Base-by-base conservation (phyloP, 1,140 invertebrate species). In the Battus philenor region DNA sequence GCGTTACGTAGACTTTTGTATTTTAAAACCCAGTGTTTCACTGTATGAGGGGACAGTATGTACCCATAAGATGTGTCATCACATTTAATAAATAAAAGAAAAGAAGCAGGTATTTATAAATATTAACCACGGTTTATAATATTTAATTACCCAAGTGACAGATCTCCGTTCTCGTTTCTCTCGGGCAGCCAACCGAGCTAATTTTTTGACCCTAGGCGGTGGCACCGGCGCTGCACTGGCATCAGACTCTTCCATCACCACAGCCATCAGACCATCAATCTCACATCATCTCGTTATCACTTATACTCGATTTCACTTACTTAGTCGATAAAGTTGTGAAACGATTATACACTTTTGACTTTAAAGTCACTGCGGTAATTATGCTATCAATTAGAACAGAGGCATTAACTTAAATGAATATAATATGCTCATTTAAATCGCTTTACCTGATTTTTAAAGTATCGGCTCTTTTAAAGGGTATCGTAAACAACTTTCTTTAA, bases 131-230 rank as follows among this genome's bases (percentile, higher is more conserved):
- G n/a, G n/a, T n/a, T n/a, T n/a, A n/a, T n/a, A n/a, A n/a, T n/a
- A n/a, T n/a, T n/a, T 41, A 32, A 38, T 45, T 81, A 84, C 77
- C 78, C 78, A 84, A 52, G 68, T 71, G 12, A 86, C 81, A 33
- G 66, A 64, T 60, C 74, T 72, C 30, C 65, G 62, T 20, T 71
- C 68, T 22, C 57, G 69, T 31, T 73, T 69, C 43, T 73, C 73
- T 15, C 50, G 48, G 4, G 69, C 73, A 9, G 71, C 68, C 9
- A 75, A 47, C 9, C 76, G 68, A 3, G 81, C 83, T 10, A 86
- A 57, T 47, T 81, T 84, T 64, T 86, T 87, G 39, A 70, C 56
- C 36, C 86, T 60, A 20, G 84, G 86, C 20, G 86, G 86, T 17
- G 86, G 76, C 36, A 86, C 68, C 1, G 86, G 86, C 33, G 41